These are phyloP conservation scores for Ennomos erosarius DNA, from an alignment of 2,888 invertebrate species.

Conservation along the genomic window DNA sequence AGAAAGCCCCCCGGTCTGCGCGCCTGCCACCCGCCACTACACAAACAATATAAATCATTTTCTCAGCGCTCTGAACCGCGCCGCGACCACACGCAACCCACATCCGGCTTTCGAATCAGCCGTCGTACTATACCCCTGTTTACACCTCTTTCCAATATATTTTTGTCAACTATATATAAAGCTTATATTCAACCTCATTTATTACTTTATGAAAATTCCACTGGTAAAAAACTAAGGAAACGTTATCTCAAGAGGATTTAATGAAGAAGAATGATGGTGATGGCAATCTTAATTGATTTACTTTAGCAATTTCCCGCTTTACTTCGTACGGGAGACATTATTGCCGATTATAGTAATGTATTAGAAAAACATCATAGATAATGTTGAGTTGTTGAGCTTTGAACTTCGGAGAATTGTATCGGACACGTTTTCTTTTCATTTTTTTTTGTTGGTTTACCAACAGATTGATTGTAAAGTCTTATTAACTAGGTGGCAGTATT, in stretches of 20 bases:
- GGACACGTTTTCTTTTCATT: too few species aligned
- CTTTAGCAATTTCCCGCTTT: slow-evolving; percentile 32
- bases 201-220: neutral
- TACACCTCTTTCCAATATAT: slow-evolving; percentile 30
- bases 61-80: slow-evolving; percentile 61
- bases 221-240: neutral
- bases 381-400: slow-evolving; percentile 25
- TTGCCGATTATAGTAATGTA: slow-evolving; percentile 31
- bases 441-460: too few species aligned
- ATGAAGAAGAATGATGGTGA: slow-evolving; percentile 28
- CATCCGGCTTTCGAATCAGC: slow-evolving; percentile 39
- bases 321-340: slow-evolving; percentile 26
- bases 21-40: slow-evolving; percentile 59
- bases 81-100: slow-evolving; percentile 67
- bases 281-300: slow-evolving; percentile 31
- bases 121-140: slow-evolving; percentile 26
- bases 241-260: slow-evolving; percentile 18
- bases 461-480: too few species aligned
- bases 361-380: slow-evolving; percentile 28
- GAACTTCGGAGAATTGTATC: neutral
- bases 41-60: slow-evolving; percentile 85
- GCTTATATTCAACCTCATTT: neutral
- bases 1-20: slow-evolving; percentile 68
- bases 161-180: slow-evolving; percentile 2
- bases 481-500: too few species aligned